A percentile compares a stretch with the other conserved stretches of the same genome.
phyloP scores from a whole-genome alignment of 2,113 vertebrate genomes.

The Panthera uncia region DNA sequence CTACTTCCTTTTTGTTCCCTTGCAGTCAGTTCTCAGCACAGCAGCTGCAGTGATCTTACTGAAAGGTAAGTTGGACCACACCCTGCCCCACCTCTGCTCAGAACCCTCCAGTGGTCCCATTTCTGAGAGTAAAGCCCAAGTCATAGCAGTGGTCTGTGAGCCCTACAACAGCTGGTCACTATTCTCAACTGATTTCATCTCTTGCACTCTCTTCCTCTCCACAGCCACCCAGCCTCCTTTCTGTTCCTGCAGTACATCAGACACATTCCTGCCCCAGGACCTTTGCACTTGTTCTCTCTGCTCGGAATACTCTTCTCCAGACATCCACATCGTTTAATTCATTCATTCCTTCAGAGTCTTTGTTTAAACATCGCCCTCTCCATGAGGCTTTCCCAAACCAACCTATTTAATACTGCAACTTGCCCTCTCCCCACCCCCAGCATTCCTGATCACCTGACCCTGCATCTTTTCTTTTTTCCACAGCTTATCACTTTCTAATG shows the following conservation, averaged over 20 bases:
- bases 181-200: not conserved
- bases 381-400: not conserved
- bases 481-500: not conserved
- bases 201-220: not conserved
- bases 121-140: not conserved
- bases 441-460: not conserved
- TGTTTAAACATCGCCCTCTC: not conserved
- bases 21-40: not conserved
- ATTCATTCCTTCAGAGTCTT: not conserved
- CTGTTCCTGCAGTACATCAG: not conserved
- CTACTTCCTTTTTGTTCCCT: not conserved
- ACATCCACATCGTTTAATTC: not conserved
- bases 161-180: not conserved
- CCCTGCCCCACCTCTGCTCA: not conserved
- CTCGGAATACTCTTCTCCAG: not conserved
- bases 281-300: not conserved
- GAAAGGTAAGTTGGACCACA: not conserved
- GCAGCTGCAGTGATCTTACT: not conserved
- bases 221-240: not conserved
- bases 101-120: too few species aligned
- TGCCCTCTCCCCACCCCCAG: too few species aligned
- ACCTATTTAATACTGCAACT: fast-evolving
- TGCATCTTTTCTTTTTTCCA: not conserved
- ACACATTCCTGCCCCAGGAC: not conserved
- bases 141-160: not conserved